Percentiles rank a stretch among this genome's conserved stretches.
Evolutionary conservation across 2,113 vertebrate species (phyloP).

Genomic region (Beaufortia kweichowensis): DNA sequence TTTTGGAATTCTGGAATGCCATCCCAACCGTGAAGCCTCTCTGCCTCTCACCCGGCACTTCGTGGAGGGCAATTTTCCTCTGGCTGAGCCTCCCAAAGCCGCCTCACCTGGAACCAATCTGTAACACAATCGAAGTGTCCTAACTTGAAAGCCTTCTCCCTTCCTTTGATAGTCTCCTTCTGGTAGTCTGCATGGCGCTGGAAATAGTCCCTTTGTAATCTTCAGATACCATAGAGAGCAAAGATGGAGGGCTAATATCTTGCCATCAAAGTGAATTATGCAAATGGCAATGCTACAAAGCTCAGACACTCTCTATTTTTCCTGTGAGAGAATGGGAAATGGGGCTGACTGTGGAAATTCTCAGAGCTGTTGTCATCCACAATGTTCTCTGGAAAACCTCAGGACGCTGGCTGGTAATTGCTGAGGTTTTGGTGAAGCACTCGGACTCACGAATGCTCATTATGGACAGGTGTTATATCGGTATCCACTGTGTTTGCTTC

Average conservation of each 20-base stretch:
- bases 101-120: conserved; percentile 87
- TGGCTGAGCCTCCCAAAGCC: conserved; percentile 77
- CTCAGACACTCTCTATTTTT: conserved; percentile 68
- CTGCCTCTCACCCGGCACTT: conserved; percentile 67
- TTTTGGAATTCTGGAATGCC: conserved; percentile 77
- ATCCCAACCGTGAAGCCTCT: conserved; percentile 78
- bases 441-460: conserved; percentile 17
- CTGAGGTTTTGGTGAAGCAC: conserved; percentile 1
- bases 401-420: conserved; percentile 42
- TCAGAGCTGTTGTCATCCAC: conserved; percentile 54
- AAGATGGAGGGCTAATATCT: conserved; percentile 71
- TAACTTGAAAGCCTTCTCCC: conserved; percentile 79
- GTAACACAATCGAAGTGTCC: conserved; percentile 81
- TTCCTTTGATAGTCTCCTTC: conserved; percentile 80
- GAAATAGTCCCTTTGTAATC: conserved; percentile 75
- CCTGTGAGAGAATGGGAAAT: conserved; percentile 52
- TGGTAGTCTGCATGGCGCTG: conserved; percentile 72
- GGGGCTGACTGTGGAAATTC: conserved; percentile 58
- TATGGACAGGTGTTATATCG: conserved; percentile 54
- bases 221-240: conserved; percentile 69
- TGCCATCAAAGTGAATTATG: conserved; percentile 78
- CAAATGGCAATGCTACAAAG: conserved; percentile 71
- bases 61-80: conserved; percentile 78
- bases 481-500: conserved; percentile 36
- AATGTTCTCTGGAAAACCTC: conserved; percentile 53